These are phyloP conservation scores for Salminus brasiliensis DNA, from an alignment of 2,113 vertebrate genomes.

Conservation along the genomic window DNA sequence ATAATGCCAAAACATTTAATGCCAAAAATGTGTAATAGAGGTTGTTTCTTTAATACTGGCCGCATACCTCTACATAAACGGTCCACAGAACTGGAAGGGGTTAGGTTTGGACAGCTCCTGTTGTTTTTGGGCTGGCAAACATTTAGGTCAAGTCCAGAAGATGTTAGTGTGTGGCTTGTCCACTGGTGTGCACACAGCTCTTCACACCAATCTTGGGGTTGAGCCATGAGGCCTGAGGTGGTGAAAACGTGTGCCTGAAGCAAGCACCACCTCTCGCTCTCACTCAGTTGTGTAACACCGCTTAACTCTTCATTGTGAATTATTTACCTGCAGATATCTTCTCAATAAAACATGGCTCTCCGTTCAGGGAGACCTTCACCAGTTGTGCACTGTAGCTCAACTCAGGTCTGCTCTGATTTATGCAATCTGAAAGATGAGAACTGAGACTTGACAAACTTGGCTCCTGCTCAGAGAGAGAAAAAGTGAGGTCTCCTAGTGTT, in stretches of 20 bases:
- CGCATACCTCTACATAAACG: not conserved
- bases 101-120: not conserved
- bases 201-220: not conserved
- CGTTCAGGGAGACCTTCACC: constrained; percentile 33
- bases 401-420: constrained; percentile 33
- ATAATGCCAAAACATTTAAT: no score
- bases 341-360: constrained; percentile 67
- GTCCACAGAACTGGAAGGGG: not conserved
- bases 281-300: constrained; percentile 59
- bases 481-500: not conserved
- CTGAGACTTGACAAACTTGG: constrained; percentile 21
- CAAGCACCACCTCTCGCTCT: not conserved
- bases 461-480: constrained; percentile 18
- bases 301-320: constrained; percentile 68
- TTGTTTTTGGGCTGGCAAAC: not conserved
- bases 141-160: not conserved
- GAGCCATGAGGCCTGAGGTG: constrained; percentile 8
- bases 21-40: not conserved
- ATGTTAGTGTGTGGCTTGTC: not conserved
- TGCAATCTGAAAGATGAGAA: constrained; percentile 18
- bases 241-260: constrained; percentile 12
- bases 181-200: not conserved
- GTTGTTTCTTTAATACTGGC: not conserved
- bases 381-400: constrained; percentile 6
- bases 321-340: constrained; percentile 67